Evolutionary conservation across 2,113 vertebrate genomes (phyloP), one percentile per base, ranked within the genome.

Genomic region (Solenodon paradoxus): DNA sequence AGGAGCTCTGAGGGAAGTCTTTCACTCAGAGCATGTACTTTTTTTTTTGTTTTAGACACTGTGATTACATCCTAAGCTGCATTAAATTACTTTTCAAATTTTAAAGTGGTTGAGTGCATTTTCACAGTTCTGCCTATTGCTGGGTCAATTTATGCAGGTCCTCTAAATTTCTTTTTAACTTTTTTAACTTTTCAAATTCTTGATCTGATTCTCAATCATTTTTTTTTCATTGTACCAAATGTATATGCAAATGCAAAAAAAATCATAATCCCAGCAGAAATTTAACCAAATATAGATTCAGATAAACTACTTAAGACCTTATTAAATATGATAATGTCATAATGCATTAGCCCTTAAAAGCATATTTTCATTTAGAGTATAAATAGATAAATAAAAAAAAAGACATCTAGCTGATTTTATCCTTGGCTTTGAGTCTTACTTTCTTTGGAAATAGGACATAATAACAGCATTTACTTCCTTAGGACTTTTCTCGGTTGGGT

Each of bases 371-470:
- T 72, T 88, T 75, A 57, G 24, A 82, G 28, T 80, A n/a, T n/a
- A n/a, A n/a, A n/a, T n/a, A 15, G 35, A 61, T 13, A 66, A 26
- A 68, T n/a, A 91, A 77, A 72, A 55, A 61, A 77, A 72, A 49
- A 80, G 10, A 28, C 7, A 35, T 42, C 66, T 4, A 17, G 6
- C 8, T 86, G 49, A 3, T 71, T 12, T 45, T 83, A 64, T 28
- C 53, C 30, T 83, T 80, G 15, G 6, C 69, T 57, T 7, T 64
- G 47, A 71, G 72, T 89, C 11, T 72, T 85, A 79, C 45, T 57
- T 68, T 89, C 32, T 84, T 95, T 78, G 66, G 17, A 95, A 94
- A 45, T 94, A 97, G 93, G 79, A 30, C 91, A 92, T 51, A 75
- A 77, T 68, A 85, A 68, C 26, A 84, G n/a, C 30, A 87, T 94